A percentile compares a stretch with the other conserved stretches of the same genome.
phyloP scores from a whole-genome alignment of 2,797 vertebrate species.

The Smutsia temminckii region DNA sequence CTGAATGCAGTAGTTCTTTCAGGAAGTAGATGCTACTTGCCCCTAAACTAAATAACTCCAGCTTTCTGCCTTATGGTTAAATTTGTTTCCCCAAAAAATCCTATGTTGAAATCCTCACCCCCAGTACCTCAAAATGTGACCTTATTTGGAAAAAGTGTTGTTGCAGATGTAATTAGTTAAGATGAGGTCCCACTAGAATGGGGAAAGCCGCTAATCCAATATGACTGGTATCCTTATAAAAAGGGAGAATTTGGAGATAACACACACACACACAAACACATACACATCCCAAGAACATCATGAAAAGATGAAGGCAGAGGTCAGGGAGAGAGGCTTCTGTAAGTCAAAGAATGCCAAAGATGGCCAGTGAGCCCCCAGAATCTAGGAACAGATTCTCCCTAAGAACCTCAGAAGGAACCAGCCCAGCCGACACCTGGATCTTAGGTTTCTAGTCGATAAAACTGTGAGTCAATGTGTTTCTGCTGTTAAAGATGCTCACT shows the following conservation, averaged over 20 bases:
- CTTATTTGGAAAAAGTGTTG: neutral
- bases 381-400: neutral
- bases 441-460: neutral
- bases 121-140: neutral
- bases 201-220: neutral
- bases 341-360: neutral
- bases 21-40: neutral
- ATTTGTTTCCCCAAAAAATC: neutral
- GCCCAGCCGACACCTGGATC: neutral
- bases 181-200: neutral
- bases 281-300: fast-evolving
- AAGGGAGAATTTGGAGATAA: neutral
- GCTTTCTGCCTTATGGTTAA: neutral
- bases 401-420: neutral
- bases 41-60: neutral
- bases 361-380: neutral
- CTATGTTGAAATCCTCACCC: neutral
- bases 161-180: neutral
- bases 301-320: neutral
- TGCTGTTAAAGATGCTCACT: too few relatives aligned
- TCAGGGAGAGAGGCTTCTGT: fast-evolving
- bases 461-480: neutral
- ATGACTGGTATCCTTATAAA: neutral
- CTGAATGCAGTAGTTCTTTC: neutral
- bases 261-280: neutral